phyloP scores from a whole-genome alignment of 1,140 invertebrate genomes.

The Hestina assimilis region DNA sequence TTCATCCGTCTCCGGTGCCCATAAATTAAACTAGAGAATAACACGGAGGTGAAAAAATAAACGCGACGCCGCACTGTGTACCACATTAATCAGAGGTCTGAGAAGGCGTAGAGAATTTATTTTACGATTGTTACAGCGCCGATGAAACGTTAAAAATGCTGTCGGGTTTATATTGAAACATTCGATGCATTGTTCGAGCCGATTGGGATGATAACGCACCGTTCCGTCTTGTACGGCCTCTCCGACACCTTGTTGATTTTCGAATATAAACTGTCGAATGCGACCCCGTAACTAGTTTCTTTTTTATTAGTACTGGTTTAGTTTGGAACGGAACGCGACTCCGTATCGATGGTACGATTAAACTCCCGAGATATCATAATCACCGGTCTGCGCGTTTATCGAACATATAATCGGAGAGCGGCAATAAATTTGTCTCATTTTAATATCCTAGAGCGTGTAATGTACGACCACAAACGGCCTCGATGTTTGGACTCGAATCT shows the following conservation, averaged over 20 bases:
- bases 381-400: constrained; percentile 74
- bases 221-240: constrained; percentile 41
- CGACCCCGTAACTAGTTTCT: constrained; percentile 64
- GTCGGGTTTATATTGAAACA: constrained; percentile 74
- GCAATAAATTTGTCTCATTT: constrained; percentile 77
- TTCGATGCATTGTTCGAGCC: constrained; percentile 70
- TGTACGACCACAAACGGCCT: constrained; percentile 51
- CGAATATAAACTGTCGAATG: constrained; percentile 68
- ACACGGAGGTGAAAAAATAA: constrained; percentile 66
- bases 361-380: constrained; percentile 74
- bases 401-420: constrained; percentile 70
- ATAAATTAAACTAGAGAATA: constrained; percentile 71
- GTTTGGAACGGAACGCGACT: constrained; percentile 63
- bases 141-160: constrained; percentile 78
- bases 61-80: constrained; percentile 64
- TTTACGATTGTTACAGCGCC: constrained; percentile 74
- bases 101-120: constrained; percentile 76
- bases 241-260: constrained; percentile 70
- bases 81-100: constrained; percentile 74
- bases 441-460: constrained; percentile 72
- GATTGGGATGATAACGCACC: constrained; percentile 70
- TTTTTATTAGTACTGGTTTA: constrained; percentile 76
- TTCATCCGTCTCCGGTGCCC: constrained; percentile 33
- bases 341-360: constrained; percentile 71
- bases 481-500: constrained; percentile 54